Evolutionary conservation across 2,113 vertebrate species (phyloP), one percentile per base, ranked within the genome.

Genomic region (Carassius carassius): DNA sequence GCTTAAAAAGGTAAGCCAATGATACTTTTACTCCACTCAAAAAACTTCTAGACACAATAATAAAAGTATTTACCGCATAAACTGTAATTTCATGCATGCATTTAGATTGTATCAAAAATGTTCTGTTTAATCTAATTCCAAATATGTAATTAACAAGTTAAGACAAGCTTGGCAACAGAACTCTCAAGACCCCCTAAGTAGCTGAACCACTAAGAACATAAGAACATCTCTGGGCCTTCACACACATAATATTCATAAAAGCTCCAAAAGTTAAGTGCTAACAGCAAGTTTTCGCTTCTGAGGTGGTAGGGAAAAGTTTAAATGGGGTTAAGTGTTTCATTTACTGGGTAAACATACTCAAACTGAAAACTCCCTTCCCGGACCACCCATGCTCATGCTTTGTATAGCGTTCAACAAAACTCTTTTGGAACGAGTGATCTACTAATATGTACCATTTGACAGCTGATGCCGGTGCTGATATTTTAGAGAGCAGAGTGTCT

Each of bases 1-100:
- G 86, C 63, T 84, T 87, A 87, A 80, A 29, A 77, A 65, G 80
- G 58, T 67, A 60, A 73, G 47, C 56, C 75, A 35, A 85, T 49
- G 41, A 78, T 78, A 84, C 84, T 54, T 87, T 87, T 86, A 72
- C 62, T 83, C 56, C 7, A 70, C 62, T 80, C 56, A 17, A 7
- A 69, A 44, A 13, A 58, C 21, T 75, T 60, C 21, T 10, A 37
- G 19, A 41, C n/a, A 67, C 13, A 13, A 67, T 12, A n/a, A n/a
- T 21, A 82, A 69, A 29, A 44, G n/a, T 49, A 11, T 25, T 12
- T 14, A 73, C 35, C 17, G 21, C 3, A 70, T 9, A 70, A 70
- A 70, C 35, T n/a, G 35, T 70, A 37, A 21, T 19, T 70, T 21
- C 0, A 4, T 21, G 21, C 17, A 70, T 29, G 23, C 23, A 17